Evolutionary conservation across 2,113 vertebrate species (phyloP), one percentile per base, ranked within the genome.

Genomic region (Leuciscus idus): DNA sequence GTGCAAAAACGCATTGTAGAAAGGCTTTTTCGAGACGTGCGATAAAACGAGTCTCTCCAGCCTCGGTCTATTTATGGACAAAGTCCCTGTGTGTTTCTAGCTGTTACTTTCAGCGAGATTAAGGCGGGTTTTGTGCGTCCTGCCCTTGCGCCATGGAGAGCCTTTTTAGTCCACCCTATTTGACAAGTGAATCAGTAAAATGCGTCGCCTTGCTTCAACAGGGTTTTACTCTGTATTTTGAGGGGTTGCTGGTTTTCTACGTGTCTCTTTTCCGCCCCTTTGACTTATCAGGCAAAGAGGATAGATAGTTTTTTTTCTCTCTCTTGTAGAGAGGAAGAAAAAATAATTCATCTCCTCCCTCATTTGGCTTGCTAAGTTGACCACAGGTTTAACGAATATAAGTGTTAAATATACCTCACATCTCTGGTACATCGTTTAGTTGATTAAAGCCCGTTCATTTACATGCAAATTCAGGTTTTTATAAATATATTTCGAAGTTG

Each of bases 41-140:
- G 64, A 73, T 10, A 17, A 73, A 72, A 10, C 48, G 66, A 66
- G 43, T 9, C 77, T 66, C 10, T 46, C 48, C 90, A 90, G 43
- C 89, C 88, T 93, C 89, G 10, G 87, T 90, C 93, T 93, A 88
- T 93, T 94, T 93, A 93, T 90, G 92, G 92, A 93, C 76, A 91
- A 91, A 85, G 90, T 84, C 85, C 64, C 64, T 59, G 19, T n/a
- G 64, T 70, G 66, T 66, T 79, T 87, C 28, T 79, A n/a, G 26
- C 64, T 55, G 39, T 48, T 36, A 57, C 12, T 78, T 68, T 84
- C 3, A 9, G 36, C 52, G 33, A 57, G 74, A 79, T 81, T 55
- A 85, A 85, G 84, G 70, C 78, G 70, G 30, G 68, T 76, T 84
- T 74, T 82, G 83, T 46, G 61, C 88, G 61, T 26, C 46, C 72